phyloP scores from a whole-genome alignment of 2,888 invertebrate genomes.

The Trachelus troglodyta region DNA sequence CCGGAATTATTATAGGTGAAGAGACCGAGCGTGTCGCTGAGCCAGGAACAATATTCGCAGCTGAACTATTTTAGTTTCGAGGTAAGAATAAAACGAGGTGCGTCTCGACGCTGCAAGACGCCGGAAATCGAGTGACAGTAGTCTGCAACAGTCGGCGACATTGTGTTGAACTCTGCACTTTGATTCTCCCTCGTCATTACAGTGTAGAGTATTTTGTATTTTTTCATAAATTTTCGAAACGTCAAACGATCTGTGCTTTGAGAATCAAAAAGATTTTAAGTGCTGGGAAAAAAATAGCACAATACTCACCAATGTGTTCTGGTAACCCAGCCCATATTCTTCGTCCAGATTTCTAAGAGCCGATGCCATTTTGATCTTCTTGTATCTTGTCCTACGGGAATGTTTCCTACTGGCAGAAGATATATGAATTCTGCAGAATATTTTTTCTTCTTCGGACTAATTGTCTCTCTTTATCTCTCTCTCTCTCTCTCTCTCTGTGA shows the following conservation, averaged over 20 bases:
- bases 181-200: background rate
- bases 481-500: background rate
- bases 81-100: background rate
- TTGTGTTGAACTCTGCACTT: background rate
- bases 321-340: constrained; percentile 77
- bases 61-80: background rate
- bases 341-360: constrained; percentile 67
- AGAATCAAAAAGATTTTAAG: background rate
- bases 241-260: background rate
- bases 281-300: background rate
- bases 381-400: background rate
- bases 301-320: constrained; percentile 76
- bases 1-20: background rate
- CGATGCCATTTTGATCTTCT: constrained; percentile 45
- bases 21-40: too few relatives aligned
- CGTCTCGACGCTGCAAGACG: background rate
- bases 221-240: background rate
- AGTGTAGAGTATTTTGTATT: background rate
- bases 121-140: background rate
- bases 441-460: constrained; percentile 1
- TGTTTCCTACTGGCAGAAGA: background rate
- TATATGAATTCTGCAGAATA: background rate
- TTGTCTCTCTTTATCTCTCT: background rate
- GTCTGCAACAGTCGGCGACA: background rate
- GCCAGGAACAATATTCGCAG: background rate